These are phyloP conservation scores for Marmota monax DNA, from an alignment of 2,113 vertebrate species.

Conservation along the genomic window DNA sequence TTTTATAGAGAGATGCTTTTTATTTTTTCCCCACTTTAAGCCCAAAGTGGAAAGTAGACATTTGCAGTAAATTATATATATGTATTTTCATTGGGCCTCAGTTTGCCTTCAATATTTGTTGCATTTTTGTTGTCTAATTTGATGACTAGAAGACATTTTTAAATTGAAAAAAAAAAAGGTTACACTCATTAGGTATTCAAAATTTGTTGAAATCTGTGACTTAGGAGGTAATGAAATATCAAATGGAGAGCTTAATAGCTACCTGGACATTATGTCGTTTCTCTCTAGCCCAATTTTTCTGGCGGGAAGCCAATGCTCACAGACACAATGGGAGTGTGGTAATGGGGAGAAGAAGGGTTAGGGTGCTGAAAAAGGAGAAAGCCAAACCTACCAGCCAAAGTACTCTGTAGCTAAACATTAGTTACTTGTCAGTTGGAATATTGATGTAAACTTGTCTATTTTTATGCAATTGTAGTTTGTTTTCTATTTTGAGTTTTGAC, in stretches of 20 bases:
- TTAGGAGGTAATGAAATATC: not conserved
- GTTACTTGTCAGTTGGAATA: not conserved
- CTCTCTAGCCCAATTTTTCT: not conserved
- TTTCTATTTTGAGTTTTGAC: conserved; percentile 13
- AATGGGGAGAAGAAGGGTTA: rapidly evolving
- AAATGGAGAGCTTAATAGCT: not conserved
- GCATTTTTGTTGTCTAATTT: not conserved
- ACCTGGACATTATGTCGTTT: not conserved
- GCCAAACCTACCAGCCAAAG: not conserved
- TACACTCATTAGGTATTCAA: not conserved
- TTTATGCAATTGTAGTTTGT: not conserved
- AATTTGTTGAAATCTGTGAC: not conserved
- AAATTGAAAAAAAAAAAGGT: not conserved
- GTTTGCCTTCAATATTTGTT: not conserved
- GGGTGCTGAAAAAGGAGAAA: not conserved
- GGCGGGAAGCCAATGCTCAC: not conserved
- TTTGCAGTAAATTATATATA: no score
- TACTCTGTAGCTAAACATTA: not conserved
- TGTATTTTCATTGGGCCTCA: not conserved
- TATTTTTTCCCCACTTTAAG: not conserved
- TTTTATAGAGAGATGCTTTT: not conserved
- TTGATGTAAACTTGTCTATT: not conserved
- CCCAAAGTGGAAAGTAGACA: not conserved
- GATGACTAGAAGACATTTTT: not conserved
- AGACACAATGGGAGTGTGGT: rapidly evolving